Evolutionary conservation across 1,140 invertebrate species (phyloP).

Genomic region (Lepidurus packardi): DNA sequence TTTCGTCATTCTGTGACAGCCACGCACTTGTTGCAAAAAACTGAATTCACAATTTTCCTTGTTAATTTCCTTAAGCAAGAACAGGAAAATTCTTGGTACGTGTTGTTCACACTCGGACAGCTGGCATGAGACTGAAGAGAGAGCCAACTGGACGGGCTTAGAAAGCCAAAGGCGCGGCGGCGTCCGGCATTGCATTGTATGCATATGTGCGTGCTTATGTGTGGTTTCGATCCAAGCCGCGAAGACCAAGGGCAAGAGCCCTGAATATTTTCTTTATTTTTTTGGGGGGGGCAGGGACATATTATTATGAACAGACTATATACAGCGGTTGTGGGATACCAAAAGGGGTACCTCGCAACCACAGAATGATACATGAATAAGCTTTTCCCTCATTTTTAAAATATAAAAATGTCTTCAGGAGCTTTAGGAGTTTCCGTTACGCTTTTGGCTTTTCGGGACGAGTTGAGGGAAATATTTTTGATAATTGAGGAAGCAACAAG

Average conservation of each 20-base stretch:
- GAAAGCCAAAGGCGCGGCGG: constrained; percentile 4
- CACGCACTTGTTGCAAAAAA: too few relatives aligned
- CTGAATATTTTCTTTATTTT: too few relatives aligned
- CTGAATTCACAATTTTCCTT: too few relatives aligned
- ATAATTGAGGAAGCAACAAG: constrained; percentile 5
- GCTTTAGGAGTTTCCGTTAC: neutral
- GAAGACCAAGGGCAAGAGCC: neutral
- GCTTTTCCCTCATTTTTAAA: neutral
- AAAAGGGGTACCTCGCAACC: neutral
- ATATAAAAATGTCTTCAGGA: too few relatives aligned
- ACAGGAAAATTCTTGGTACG: too few relatives aligned
- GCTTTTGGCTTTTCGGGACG: neutral
- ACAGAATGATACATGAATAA: neutral
- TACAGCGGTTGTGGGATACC: neutral
- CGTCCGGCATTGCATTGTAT: neutral
- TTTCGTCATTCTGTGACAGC: too few relatives aligned
- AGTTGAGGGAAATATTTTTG: neutral
- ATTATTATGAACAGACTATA: too few relatives aligned
- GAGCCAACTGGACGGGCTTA: neutral
- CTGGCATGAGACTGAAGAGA: neutral
- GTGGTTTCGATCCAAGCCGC: neutral
- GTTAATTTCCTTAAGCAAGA: too few relatives aligned
- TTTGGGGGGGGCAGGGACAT: too few relatives aligned
- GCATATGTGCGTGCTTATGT: neutral
- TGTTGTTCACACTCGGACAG: neutral